Evolutionary conservation across 2,888 invertebrate species (phyloP).

Genomic region (Cosmia trapezina): DNA sequence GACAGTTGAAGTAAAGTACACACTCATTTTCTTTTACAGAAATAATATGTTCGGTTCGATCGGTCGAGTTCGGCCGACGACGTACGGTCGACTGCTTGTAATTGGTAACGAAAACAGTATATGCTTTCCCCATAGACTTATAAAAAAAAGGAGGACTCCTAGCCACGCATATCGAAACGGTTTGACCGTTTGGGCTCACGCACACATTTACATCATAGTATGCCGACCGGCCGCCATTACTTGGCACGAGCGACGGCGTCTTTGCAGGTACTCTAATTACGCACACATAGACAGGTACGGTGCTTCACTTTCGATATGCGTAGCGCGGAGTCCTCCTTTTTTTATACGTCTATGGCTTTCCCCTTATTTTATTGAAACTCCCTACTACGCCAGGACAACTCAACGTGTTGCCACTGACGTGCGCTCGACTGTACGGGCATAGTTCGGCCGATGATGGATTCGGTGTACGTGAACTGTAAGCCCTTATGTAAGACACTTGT

Average conservation of each 20-base stretch:
- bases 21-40: background rate
- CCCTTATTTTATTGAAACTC: background rate
- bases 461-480: constrained; percentile 58
- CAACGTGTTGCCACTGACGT: background rate
- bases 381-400: too few species aligned
- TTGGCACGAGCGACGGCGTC: too few species aligned
- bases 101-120: background rate
- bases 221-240: too few species aligned
- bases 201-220: too few species aligned
- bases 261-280: too few species aligned
- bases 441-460: background rate
- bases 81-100: background rate
- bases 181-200: too few species aligned
- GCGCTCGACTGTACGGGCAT: background rate
- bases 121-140: too few species aligned
- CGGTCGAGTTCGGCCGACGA: background rate
- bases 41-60: background rate
- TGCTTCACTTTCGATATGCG: too few species aligned
- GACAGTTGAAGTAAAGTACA: background rate
- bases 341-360: background rate
- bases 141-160: too few species aligned
- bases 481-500: constrained; percentile 79
- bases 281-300: too few species aligned
- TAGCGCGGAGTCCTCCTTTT: too few species aligned
- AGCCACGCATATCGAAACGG: too few species aligned